Base-by-base conservation (phyloP, 2,888 invertebrate genomes). In the Pinctada fucata region DNA sequence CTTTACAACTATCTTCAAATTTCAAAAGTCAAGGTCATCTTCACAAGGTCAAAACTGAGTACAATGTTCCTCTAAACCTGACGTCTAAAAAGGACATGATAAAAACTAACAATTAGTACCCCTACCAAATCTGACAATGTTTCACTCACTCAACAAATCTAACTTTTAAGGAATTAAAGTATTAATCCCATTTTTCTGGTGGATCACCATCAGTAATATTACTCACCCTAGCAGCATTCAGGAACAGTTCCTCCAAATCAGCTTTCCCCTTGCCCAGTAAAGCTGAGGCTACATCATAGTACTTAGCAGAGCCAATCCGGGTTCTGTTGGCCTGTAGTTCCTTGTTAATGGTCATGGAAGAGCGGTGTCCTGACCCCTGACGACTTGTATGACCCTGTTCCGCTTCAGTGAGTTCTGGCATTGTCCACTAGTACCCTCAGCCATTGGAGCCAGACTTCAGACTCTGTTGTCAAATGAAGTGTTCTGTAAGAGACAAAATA, bases 261-360 rank as follows among this genome's bases (percentile, higher is more conserved):
- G 74, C 79, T 2, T 87, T 84, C 31, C 86, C 85, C 69, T 85
- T 85, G 63, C 89, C 88, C 58, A 90, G 82, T 48, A 90, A 82
- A 74, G 88, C 87, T 64, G 88, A 86, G 50, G 90, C 89, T 68
- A 90, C 89, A 82, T 90, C 89, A 84, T 89, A 88, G 73, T 90
- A 89, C 78, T 86, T 86, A 5, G 83, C 82, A 8, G 83, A 82
- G 31, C 80, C 80, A 48, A 80, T 72, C 63, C 80, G 58, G 8
- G 52, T 80, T 67, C 66, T 80, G 31, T 77, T 80, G 8, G 68
- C 65, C 50, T 77, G 71, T 50, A 77, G 64, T 64, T 80, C 76
- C 48, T 73, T 76, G 66, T 74, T 76, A 13, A 76, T 70, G n/a
- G 75, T 77, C 52, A 63, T 66, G n/a, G 71, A 64, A 64, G 77